Conservation (phyloP, 2,888 invertebrate genomes). For the Caenorhabditis parvicauda region DNA sequence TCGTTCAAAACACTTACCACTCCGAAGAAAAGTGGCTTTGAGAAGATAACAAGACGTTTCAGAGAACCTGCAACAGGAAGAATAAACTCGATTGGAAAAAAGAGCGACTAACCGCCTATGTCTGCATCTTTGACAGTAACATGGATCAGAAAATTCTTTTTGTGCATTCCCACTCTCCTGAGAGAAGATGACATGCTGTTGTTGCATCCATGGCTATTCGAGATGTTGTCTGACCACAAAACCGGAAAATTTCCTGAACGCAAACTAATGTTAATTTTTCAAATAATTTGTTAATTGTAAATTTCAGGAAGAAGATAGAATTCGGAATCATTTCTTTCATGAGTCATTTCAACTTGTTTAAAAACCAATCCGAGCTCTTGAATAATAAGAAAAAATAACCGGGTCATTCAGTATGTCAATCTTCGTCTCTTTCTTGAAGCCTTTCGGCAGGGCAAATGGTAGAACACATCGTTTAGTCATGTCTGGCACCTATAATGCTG, state of each 20-base stretch:
- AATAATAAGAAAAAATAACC: neutral
- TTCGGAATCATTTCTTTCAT: too few relatives aligned
- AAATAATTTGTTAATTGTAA: neutral
- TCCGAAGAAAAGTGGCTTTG: constrained; percentile 9
- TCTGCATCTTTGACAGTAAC: constrained; percentile 3
- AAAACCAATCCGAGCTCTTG: too few relatives aligned
- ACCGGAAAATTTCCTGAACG: neutral
- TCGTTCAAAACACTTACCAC: neutral
- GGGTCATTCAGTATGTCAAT: too few relatives aligned
- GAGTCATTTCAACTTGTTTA: too few relatives aligned
- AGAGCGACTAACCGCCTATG: constrained; percentile 1
- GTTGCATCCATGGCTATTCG: constrained; percentile 15
- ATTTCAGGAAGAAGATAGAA: too few relatives aligned
- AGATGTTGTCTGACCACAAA: neutral
- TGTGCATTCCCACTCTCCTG: constrained; percentile 13
- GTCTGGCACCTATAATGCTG: too few relatives aligned
- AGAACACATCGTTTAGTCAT: too few relatives aligned
- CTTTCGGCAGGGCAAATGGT: too few relatives aligned
- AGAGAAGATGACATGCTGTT: constrained; percentile 14
- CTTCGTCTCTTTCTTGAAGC: too few relatives aligned
- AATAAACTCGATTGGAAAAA: too few relatives aligned
- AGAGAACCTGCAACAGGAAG: too few relatives aligned
- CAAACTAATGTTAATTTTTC: too few relatives aligned
- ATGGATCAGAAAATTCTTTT: constrained; percentile 10
- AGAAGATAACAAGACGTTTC: constrained; percentile 5